phyloP scores from a whole-genome alignment of 35 echinoderm and acorn worm genomes.

The Diadema setosum region DNA sequence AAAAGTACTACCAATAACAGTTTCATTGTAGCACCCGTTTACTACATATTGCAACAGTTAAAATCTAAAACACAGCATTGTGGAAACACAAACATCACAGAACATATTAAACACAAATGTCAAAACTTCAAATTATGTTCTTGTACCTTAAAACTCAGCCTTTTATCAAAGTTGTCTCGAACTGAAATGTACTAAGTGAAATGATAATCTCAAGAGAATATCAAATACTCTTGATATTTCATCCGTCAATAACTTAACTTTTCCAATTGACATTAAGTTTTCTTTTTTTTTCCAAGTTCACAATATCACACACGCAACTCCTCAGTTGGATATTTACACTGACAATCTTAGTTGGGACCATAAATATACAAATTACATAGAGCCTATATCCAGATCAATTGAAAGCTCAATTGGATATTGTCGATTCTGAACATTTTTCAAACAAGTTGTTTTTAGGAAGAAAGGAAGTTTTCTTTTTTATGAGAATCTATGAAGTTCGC shows the following conservation, averaged over 20 bases:
- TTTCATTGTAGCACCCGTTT: conserved; percentile 19
- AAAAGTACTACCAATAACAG: conserved; percentile 9
- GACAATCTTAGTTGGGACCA: conserved; percentile 2
- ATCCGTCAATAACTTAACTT: background rate
- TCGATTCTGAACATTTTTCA: conserved; percentile 3
- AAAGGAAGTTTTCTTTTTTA: conserved; percentile 4
- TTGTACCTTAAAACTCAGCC: conserved; percentile 4
- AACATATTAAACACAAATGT: conserved; percentile 31
- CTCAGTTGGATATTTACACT: conserved; percentile 21
- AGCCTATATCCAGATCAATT: background rate
- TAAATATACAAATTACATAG: conserved; percentile 20
- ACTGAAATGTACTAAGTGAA: too few relatives aligned
- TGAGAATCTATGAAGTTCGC: conserved; percentile 7
- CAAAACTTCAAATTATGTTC: background rate
- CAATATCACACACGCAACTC: conserved; percentile 17
- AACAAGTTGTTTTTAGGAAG: background rate
- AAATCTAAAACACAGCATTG: background rate
- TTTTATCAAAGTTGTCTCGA: too few relatives aligned
- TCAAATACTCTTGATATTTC: too few relatives aligned
- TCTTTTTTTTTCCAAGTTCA: too few relatives aligned
- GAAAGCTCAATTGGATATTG: conserved; percentile 23
- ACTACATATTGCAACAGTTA: conserved; percentile 23
- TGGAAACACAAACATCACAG: conserved; percentile 23
- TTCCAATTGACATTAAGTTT: background rate
- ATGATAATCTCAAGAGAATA: too few relatives aligned